Base-by-base conservation (phyloP, 1,140 invertebrate species). In the Eriosoma lanigerum region DNA sequence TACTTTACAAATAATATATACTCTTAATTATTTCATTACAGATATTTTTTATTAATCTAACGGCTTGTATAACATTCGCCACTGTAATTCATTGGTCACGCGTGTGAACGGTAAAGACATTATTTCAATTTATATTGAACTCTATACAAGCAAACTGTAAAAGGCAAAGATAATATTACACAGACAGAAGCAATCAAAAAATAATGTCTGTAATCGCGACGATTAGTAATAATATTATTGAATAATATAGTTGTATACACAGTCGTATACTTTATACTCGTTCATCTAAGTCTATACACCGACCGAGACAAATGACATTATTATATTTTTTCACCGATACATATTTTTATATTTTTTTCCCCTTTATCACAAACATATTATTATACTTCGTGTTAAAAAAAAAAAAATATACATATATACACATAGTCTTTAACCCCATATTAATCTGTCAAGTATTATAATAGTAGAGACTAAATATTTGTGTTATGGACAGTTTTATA, bases 261-360 rank as follows among this genome's bases (percentile, higher is more conserved):
- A n/a, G n/a, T 38, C 32, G 32, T 38, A 38, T 66, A 46, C 32
- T 46, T 66, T 15, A 21, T 32, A n/a, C 64, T 15, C 64, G 32
- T 66, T 66, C 64, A 12, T 66, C 44, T 24, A 66, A 66, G 64
- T 66, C 32, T 66, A 66, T 38, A 38, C 32, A 38, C 8, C 3
- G 32, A 8, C 38, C 32, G 62, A 26, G 62, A 66, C n/a, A 66
- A 46, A 66, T 46, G 29, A 38, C 64, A 66, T 21, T 46, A n/a
- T 62, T 19, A 19, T 62, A 29, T 6, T 2, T 44, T 12, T 3
- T 12, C n/a, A 21, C 64, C 32, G 4, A n/a, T 21, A 44, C 62
- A 1, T n/a, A n/a, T 6, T 38, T 38, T 38, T 38, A 38, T 38
- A 38, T 38, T 38, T 38, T 38, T 8, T 38, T 38, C 32, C 8